A percentile compares a stretch with the other conserved stretches of the same genome.
phyloP scores from a whole-genome alignment of 2,113 vertebrate species.

The Odontophorus gujanensis region DNA sequence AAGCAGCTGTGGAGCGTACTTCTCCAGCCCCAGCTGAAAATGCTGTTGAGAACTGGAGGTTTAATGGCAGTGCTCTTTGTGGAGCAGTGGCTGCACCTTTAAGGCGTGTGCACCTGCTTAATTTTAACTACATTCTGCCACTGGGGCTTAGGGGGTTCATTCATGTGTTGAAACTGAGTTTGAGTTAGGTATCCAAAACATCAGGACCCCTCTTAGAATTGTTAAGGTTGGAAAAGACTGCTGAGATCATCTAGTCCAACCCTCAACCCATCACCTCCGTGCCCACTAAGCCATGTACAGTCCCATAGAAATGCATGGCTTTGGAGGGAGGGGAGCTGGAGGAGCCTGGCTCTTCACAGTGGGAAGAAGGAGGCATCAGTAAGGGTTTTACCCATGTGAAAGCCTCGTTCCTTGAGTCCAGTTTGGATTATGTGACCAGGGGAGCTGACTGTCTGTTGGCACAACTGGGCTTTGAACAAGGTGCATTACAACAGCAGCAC shows the following conservation, averaged over 20 bases:
- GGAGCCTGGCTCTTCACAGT: not conserved
- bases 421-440: not conserved
- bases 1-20: not conserved
- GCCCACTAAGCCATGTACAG: rapidly evolving
- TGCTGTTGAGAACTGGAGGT: not conserved
- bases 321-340: not conserved
- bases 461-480: not conserved
- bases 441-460: not conserved
- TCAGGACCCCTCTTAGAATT: not conserved
- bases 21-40: not conserved
- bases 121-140: not conserved
- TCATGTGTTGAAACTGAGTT: rapidly evolving
- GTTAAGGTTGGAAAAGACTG: too few species aligned
- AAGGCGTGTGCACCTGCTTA: not conserved
- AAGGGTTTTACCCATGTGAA: rapidly evolving
- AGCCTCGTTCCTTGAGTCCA: not conserved
- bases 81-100: not conserved
- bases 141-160: not conserved
- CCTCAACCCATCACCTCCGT: too few species aligned
- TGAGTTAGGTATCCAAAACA: not conserved
- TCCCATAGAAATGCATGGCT: rapidly evolving
- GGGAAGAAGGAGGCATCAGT: not conserved
- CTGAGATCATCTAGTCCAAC: too few species aligned
- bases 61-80: not conserved
- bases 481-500: not conserved